These are phyloP conservation scores for Nothobranchius kuhntae DNA, from an alignment of 2,113 vertebrate species.

Conservation along the genomic window DNA sequence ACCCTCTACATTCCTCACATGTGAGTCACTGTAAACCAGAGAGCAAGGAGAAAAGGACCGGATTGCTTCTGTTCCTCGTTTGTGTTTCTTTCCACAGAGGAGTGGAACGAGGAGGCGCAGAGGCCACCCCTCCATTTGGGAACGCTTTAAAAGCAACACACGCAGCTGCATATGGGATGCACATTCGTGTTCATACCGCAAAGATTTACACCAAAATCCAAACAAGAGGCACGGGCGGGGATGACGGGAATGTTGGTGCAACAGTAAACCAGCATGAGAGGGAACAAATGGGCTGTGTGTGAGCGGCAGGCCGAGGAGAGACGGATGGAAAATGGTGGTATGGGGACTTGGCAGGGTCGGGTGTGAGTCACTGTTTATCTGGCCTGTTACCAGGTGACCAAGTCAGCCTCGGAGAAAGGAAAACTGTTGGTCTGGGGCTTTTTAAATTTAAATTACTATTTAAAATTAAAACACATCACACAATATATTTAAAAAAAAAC, in stretches of 20 bases:
- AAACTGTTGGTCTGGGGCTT: neutral
- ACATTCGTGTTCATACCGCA: constrained; percentile 10
- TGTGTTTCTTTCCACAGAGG: constrained; percentile 79
- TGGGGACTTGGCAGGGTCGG: constrained; percentile 69
- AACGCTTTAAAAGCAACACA: constrained; percentile 30
- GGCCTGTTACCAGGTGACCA: constrained; percentile 68
- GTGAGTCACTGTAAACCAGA: constrained; percentile 76
- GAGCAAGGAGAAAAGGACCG: constrained; percentile 56
- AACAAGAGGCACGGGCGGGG: neutral
- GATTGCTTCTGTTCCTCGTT: constrained; percentile 75
- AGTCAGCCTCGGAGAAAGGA: constrained; percentile 47
- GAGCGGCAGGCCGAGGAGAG: neutral
- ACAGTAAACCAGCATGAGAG: neutral
- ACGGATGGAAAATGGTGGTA: constrained; percentile 75
- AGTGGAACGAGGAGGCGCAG: constrained; percentile 58
- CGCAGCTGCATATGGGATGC: constrained; percentile 16
- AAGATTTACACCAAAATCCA: constrained; percentile 21
- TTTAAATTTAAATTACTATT: too few species aligned
- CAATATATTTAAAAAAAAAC: too few species aligned
- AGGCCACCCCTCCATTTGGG: constrained; percentile 48
- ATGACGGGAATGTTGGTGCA: neutral
- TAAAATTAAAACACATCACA: too few species aligned
- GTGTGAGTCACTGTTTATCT: constrained; percentile 79
- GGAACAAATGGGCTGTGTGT: neutral
- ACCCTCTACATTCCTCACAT: constrained; percentile 77